Base-by-base conservation (phyloP, 2,113 vertebrate genomes). In the Malurus melanocephalus region DNA sequence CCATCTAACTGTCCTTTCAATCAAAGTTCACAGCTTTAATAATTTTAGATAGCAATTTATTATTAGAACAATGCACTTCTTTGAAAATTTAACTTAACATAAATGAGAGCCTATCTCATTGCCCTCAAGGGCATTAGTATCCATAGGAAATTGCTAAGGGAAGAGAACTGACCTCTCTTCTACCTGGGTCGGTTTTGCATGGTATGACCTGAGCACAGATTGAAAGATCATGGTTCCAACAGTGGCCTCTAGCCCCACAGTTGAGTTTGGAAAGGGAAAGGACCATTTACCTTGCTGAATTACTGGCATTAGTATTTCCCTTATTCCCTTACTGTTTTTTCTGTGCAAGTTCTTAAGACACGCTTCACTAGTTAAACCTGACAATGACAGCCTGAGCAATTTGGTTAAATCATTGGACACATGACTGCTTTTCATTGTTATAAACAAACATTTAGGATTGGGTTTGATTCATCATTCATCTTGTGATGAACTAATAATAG, bases 401-500 rank as follows among this genome's bases (percentile, higher is more conserved):
- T 53, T 68, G n/a, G 20, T 88, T 84, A 90, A 69, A 85, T 69
- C 75, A 69, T 86, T 79, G 77, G 74, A 79, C 92, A 93, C 42
- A 78, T 91, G 88, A 93, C 88, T 90, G 91, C 80, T 86, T 87
- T 90, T 89, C 77, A 61, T 23, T 67, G 48, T 84, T 82, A 84
- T 17, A 82, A 93, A 93, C 84, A 95, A 93, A 92, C 67, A 81
- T 82, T 92, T 85, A 64, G 84, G 80, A 43, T 13, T 69, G 52
- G 32, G 46, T 88, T 93, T 85, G 93, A 95, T 93, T 94, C 90
- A 90, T 94, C 80, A 81, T 79, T 93, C 83, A 45, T 96, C 93
- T 95, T 83, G 77, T 93, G 90, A 93, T 65, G 71, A 86, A 67
- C 92, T 94, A 96, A 93, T 90, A 94, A 94, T 95, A 93, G 93